Evolutionary conservation across 2,113 vertebrate genomes (phyloP).

Genomic region (Maccullochella peelii): DNA sequence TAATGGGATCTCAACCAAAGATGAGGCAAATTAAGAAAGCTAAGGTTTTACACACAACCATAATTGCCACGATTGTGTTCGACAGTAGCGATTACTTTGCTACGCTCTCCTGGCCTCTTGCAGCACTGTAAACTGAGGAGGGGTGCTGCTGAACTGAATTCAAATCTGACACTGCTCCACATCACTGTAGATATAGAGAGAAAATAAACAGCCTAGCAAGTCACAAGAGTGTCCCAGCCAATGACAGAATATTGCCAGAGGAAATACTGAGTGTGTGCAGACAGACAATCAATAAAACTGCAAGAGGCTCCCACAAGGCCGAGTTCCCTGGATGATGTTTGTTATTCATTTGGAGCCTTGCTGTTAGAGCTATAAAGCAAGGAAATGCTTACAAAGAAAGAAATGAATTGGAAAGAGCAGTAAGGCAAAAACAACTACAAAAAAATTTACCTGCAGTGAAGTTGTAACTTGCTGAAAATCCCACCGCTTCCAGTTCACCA

Average conservation of each 20-base stretch:
- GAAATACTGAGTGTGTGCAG: conserved; percentile 61
- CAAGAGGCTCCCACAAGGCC: conserved; percentile 53
- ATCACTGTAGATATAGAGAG: conserved; percentile 13
- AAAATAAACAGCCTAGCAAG: conserved; percentile 19
- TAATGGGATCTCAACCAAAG: conserved; percentile 50
- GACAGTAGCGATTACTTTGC: conserved; percentile 47
- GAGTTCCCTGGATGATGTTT: conserved; percentile 47
- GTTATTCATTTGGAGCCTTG: conserved; percentile 53
- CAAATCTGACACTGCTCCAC: conserved; percentile 31
- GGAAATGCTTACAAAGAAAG: conserved; percentile 30
- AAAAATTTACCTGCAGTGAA: conserved; percentile 93
- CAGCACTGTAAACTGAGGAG: neutral
- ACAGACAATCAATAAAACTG: conserved; percentile 68
- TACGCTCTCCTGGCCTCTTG: conserved; percentile 9
- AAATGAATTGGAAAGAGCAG: conserved; percentile 17
- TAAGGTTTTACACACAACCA: conserved; percentile 25
- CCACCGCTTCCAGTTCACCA: conserved; percentile 96
- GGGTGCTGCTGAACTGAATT: conserved; percentile 16
- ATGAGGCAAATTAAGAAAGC: conserved; percentile 59
- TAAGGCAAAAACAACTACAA: neutral
- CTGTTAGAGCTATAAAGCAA: conserved; percentile 23
- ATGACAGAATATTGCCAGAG: conserved; percentile 46
- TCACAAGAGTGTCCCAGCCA: conserved; percentile 38
- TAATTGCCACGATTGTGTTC: conserved; percentile 49
- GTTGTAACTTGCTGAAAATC: conserved; percentile 98